Base-by-base conservation (phyloP, 2,113 vertebrate genomes). In the Sisor rabdophorus region DNA sequence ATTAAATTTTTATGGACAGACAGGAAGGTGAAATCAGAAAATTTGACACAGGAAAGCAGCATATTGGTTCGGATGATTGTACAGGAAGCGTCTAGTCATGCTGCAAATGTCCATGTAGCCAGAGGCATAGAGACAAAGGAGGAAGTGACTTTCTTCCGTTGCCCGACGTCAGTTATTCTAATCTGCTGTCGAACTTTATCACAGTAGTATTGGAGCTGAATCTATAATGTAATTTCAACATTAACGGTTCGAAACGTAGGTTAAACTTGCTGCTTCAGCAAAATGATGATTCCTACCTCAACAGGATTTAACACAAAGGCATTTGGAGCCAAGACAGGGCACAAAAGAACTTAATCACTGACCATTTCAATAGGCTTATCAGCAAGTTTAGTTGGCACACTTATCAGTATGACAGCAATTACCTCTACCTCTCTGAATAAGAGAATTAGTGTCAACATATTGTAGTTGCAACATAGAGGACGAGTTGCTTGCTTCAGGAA, bases 141-240 rank as follows among this genome's bases (percentile, higher is more conserved):
- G 77, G 81, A 82, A 82, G 78, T 77, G n/a, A 56, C 55, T 64
- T 65, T 73, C 28, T 47, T 72, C 59, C 26, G 65, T 36, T 56
- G 32, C 26, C 54, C 30, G 47, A 24, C 52, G 63, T 40, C 53
- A 68, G 55, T 80, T 77, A 76, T 76, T 70, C 69, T 75, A 73
- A 68, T 65, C 60, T 73, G 19, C 50, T 12, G 22, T 15, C 24
- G 6, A 72, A 78, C 50, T 64, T 78, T 48, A 78, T 78, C 59
- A 56, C 47, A 72, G 48, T 12, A 30, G 36, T 65, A 78, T 36
- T 28, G 55, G 54, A 63, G 30, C 28, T 56, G 64, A 47, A 58
- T 65, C 55, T 56, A 26, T 30, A 55, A 44, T 64, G 70, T 56
- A 47, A 44, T 60, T 30, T 53, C 71, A 73, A 50, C 24, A 60